Conservation (phyloP, 92 coral and sea anemone species). For the Micromussa lordhowensis region DNA sequence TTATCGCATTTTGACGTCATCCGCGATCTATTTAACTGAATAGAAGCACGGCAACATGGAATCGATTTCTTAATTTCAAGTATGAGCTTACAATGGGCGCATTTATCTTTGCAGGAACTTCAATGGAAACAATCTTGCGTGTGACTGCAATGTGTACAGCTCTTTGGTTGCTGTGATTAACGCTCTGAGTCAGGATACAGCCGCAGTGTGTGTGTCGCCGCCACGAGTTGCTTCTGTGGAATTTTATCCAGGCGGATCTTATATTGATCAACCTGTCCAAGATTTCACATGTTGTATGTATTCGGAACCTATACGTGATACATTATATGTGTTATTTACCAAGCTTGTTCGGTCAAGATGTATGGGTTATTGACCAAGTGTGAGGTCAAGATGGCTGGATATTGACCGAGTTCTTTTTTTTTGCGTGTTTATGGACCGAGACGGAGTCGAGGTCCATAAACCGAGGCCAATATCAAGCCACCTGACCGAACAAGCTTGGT, state of each 20-base stretch:
- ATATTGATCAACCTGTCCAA: conserved; percentile 65
- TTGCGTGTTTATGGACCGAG: no score
- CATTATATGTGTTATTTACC: no score
- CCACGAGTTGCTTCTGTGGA: conserved; percentile 78
- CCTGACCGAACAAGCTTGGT: no score
- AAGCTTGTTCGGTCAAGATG: no score
- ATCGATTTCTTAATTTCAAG: neutral
- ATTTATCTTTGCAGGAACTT: conserved; percentile 58
- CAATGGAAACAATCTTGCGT: conserved; percentile 76
- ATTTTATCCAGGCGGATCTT: conserved; percentile 80
- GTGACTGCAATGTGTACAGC: conserved; percentile 95
- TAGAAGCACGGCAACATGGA: no score
- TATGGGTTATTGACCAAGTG: no score
- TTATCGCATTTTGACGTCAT: no score
- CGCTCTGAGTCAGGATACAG: conserved; percentile 47
- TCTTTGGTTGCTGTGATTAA: conserved; percentile 78
- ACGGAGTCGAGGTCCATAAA: no score
- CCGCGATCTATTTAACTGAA: no score
- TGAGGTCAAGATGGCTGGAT: no score
- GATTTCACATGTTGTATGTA: conserved; percentile 95
- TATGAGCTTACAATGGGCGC: neutral
- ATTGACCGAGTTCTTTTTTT: no score
- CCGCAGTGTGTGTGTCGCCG: conserved; percentile 83
- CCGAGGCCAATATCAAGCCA: no score
- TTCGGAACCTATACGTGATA: neutral